Evolutionary conservation across 30 jellyfish, hydroid and myxozoan species (phyloP).

Genomic region (Rhopilema esculentum): DNA sequence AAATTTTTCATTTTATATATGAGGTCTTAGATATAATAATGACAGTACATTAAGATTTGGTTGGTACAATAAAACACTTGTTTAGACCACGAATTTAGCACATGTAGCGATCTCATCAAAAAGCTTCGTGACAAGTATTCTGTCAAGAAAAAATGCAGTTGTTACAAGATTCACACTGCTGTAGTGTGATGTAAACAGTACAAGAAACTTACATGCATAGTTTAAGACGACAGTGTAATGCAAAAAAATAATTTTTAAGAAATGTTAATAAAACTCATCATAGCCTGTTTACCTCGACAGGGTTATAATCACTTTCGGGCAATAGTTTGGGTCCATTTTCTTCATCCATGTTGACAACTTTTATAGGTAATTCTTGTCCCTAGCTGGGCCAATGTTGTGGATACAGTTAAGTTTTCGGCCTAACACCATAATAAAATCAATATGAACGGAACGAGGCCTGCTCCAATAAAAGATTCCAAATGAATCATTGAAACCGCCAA

Average conservation of each 20-base stretch:
- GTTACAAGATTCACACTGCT: background rate
- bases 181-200: background rate
- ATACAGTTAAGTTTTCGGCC: background rate
- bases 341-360: slow-evolving; percentile 1
- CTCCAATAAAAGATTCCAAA: background rate
- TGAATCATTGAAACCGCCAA: background rate
- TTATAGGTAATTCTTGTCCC: background rate
- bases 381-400: background rate
- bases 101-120: no score
- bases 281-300: slow-evolving; percentile 37
- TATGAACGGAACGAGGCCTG: no score
- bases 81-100: no score
- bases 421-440: no score
- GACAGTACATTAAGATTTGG: no score
- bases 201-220: background rate
- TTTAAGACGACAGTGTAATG: background rate
- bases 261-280: background rate
- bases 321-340: slow-evolving; percentile 3
- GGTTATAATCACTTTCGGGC: slow-evolving; percentile 56
- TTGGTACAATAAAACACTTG: no score
- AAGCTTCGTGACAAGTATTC: no score
- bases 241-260: no score
- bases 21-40: no score
- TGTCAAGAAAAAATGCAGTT: background rate
- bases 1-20: no score